Evolutionary conservation across 1,140 invertebrate genomes (phyloP), one percentile per base, ranked within the genome.

Genomic region (Drosophila novamexicana): DNA sequence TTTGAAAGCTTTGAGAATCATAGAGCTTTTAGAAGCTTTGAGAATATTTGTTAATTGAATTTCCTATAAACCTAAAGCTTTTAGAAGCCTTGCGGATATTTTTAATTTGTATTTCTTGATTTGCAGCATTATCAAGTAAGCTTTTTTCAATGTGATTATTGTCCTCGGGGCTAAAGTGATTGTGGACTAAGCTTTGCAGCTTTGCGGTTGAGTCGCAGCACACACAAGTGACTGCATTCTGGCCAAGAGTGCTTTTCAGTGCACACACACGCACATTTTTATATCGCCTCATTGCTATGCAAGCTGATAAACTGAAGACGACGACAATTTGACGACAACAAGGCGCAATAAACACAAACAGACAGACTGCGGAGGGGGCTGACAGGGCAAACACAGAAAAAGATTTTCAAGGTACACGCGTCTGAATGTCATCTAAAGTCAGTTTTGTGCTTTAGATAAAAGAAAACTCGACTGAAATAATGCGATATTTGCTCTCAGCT

Each of bases 301-400:
- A 84, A 80, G 68, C 79, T 77, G 77, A 79, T 80, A 70, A 84
- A 80, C 73, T 84, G 66, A 64, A 84, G 73, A 77, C 56, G 66
- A 64, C 68, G 72, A 77, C 81, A 72, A 81, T 79, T 67, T 57
- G 58, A 61, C 81, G 81, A 75, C 71, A 80, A 84, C 77, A 76
- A 79, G 77, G 75, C 73, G 77, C 73, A 63, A 85, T 85, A 84
- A 84, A 84, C 80, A 77, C 68, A 84, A 74, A 83, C 56, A 79
- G 61, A 75, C 29, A 58, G 45, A 69, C 63, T 22, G 22, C 3
- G 22, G 22, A 22, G 22, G 22, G 22, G 22, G 53, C 53, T 75
- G 72, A 63, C 72, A 75, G 71, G 37, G 71, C 71, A 69, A 74
- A 74, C 65, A 74, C 36, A n/a, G 8, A 42, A 40, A 29, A 54